phyloP scores from a whole-genome alignment of 30 jellyfish, hydroid and myxozoan species.

The Catostylus mosaicus region DNA sequence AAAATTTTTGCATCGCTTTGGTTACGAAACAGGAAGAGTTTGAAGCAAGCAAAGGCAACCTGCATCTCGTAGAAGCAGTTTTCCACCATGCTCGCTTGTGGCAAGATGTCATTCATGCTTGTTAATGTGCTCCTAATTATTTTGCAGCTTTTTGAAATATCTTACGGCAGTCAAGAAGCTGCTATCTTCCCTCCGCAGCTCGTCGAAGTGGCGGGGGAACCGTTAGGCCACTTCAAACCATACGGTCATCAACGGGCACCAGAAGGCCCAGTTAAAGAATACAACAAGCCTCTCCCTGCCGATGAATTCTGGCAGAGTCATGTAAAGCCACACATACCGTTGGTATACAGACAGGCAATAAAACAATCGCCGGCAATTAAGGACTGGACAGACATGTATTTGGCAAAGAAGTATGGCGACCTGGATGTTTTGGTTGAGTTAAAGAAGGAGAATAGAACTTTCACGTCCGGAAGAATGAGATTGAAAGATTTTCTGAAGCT shows the following conservation, averaged over 20 bases:
- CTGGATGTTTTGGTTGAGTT: constrained; percentile 89
- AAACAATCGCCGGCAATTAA: constrained; percentile 82
- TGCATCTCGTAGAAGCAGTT: too few relatives aligned
- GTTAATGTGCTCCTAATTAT: too few relatives aligned
- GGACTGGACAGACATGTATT: constrained; percentile 85
- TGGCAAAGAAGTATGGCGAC: constrained; percentile 74
- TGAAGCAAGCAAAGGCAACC: too few relatives aligned
- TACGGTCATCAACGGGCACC: constrained; percentile 85
- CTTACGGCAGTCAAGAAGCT: not conserved
- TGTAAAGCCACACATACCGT: constrained; percentile 72
- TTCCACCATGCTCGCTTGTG: too few relatives aligned
- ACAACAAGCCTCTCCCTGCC: constrained; percentile 73
- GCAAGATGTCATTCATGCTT: too few relatives aligned
- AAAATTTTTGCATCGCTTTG: too few relatives aligned
- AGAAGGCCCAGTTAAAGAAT: constrained; percentile 79
- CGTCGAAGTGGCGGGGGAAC: constrained; percentile 55
- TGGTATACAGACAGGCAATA: constrained; percentile 74
- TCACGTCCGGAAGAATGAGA: constrained; percentile 87
- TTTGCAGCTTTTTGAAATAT: not conserved
- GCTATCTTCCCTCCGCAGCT: constrained; percentile 60
- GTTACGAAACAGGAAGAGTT: too few relatives aligned
- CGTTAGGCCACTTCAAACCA: constrained; percentile 79
- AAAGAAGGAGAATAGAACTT: constrained; percentile 79
- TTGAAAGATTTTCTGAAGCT: constrained; percentile 64
- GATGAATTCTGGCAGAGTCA: constrained; percentile 78